phyloP scores from a whole-genome alignment of 2,797 vertebrate species.

The Apogon hyalosoma region DNA sequence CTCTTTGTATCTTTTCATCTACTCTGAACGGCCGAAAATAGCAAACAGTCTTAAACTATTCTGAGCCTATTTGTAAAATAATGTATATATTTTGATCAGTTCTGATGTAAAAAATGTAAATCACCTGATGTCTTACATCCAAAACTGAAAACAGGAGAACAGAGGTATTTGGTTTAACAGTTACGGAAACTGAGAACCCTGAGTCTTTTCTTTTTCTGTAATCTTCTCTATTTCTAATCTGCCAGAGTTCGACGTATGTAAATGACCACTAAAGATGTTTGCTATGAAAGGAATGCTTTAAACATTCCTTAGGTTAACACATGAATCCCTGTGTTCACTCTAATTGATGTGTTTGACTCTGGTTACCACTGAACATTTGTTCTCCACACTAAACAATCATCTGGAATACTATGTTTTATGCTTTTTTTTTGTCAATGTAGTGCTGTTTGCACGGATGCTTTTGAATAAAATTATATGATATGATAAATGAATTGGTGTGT shows the following conservation, averaged over 20 bases:
- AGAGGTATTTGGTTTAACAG: constrained; percentile 26
- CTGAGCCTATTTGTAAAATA: constrained; percentile 73
- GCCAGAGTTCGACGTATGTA: constrained; percentile 19
- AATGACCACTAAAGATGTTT: constrained; percentile 30
- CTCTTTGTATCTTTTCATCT: constrained; percentile 5
- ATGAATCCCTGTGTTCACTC: background rate
- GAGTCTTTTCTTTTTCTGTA: constrained; percentile 23
- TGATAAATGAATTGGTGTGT: background rate
- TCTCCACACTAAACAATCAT: constrained; percentile 37
- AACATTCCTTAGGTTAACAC: background rate
- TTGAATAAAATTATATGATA: constrained; percentile 76
- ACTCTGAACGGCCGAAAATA: constrained; percentile 46
- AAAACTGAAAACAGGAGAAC: constrained; percentile 17
- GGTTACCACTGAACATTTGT: constrained; percentile 49
- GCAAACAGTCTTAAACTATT: constrained; percentile 60
- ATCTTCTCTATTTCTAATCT: background rate
- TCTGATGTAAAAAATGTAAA: constrained; percentile 53
- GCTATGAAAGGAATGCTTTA: background rate
- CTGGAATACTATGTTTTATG: constrained; percentile 36
- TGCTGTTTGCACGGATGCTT: constrained; percentile 67
- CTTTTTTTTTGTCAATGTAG: constrained; percentile 55
- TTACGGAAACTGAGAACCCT: constrained; percentile 19
- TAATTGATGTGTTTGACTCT: background rate
- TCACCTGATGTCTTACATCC: constrained; percentile 44
- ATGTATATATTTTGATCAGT: constrained; percentile 72